Evolutionary conservation across 2,888 invertebrate species (phyloP), one percentile per base, ranked within the genome.

Genomic region (Onthophagus sagittarius): DNA sequence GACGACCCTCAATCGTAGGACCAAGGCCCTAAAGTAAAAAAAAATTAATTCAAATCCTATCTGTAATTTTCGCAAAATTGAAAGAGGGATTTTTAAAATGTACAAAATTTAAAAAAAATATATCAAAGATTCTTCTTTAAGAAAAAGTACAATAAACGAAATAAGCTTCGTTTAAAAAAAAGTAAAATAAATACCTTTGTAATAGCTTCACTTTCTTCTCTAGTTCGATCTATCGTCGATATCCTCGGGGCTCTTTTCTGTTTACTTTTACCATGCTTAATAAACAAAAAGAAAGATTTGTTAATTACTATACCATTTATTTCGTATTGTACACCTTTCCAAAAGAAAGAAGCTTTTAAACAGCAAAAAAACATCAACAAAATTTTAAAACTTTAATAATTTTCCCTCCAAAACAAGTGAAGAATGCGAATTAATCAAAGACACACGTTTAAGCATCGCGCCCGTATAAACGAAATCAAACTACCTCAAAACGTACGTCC

Each of bases 121-220:
- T 23, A 23, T 23, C 23, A 23, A 23, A 23, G 23, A 23, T 23
- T 23, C 23, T 23, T 23, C 23, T 23, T 23, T 23, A 3, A 23
- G 23, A 23, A 23, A 23, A 23, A 23, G 23, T 64, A 64, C n/a
- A 13, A 15, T 14, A 64, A 9, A 64, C 9, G 13, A 7, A 63
- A 64, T 13, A 15, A 13, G 14, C 9, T 13, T 64, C n/a, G 23
- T 64, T 64, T 64, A 13, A n/a, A 62, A 13, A 62, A 62, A 2
- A 13, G 62, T 7, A 2, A 13, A 13, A 67, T 70, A 74, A 76
- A 75, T 79, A 88, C 88, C 86, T 88, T 88, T 73, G 85, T 83
- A 15, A 88, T 84, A 15, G 86, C 86, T 81, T 88, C 88, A 74
- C 87, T 87, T 80, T 88, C 88, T 78, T 87, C 87, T 64, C 86